Base-by-base conservation (phyloP, 2,797 vertebrate genomes). In the Tokudaia muenninki region DNA sequence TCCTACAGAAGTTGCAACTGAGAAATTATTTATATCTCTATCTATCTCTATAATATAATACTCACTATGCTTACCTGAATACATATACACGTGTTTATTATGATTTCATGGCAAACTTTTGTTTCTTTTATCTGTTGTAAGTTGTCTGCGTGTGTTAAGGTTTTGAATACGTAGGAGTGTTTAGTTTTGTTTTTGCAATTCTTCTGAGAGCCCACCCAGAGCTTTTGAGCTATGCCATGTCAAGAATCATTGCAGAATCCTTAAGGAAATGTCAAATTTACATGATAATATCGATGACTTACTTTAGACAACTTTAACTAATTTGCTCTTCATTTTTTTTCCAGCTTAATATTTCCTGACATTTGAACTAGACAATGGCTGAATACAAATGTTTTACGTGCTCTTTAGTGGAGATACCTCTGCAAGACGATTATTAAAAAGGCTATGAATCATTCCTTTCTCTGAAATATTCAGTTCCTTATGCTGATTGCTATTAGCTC, bases 401-500 rank as follows among this genome's bases (percentile, higher is more conserved):
- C 87, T 98, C 47, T 98, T 98, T 93, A 77, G 3, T 82, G 92
- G 88, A 61, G 98, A 97, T 31, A 96, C 0, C 5, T 96, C 55
- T 95, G 82, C 80, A 95, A 97, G 96, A 63, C 94, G 37, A 34
- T 91, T 98, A 95, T 65, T 93, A 95, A 88, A 96, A 96, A 96
- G 87, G 91, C 55, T 91, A n/a, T 96, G 92, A 97, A 98, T 96
- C 91, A 98, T 97, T 47, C 75, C 67, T 97, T 98, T 94, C 90
- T 96, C 17, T 98, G 94, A 98, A 98, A 98, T 97, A 98, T 97
- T 98, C 91, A 96, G 94, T 96, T 93, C 83, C 97, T 98, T 96
- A 96, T 97, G 89, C 93, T 98, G 95, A 97, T 98, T 98, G 97
- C 98, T 97, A 98, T 97, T 98, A 98, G 97, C 95, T 97, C 57